These are phyloP conservation scores for Stegostoma tigrinum DNA, from an alignment of 2,113 vertebrate genomes.

Conservation along the genomic window DNA sequence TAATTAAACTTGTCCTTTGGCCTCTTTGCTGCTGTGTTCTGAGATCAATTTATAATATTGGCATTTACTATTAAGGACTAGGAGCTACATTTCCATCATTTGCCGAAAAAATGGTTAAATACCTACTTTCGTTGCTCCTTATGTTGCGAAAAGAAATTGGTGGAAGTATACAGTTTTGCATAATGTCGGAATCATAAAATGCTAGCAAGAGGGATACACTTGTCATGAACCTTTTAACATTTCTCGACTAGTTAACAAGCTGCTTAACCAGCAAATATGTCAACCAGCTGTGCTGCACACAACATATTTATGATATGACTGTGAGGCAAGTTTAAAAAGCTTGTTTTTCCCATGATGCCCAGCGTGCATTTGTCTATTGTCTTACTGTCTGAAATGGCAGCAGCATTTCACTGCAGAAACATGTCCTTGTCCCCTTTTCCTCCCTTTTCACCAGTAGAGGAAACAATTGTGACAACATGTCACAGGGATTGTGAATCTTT, in stretches of 20 bases:
- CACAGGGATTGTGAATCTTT: neutral
- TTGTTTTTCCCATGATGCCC: neutral
- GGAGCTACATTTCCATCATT: neutral
- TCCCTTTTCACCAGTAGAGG: neutral
- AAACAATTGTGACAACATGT: neutral
- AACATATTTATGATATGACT: neutral
- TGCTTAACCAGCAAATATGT: neutral
- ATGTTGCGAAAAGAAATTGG: neutral
- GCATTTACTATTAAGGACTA: conserved; percentile 50
- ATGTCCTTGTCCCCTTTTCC: neutral
- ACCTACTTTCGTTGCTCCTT: neutral
- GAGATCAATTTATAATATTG: conserved; percentile 65
- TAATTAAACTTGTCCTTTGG: conserved; percentile 83
- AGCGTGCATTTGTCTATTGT: neutral
- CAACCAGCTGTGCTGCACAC: neutral
- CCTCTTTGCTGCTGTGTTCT: conserved; percentile 80
- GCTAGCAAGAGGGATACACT: neutral
- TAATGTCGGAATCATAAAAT: neutral
- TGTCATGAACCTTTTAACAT: conserved; percentile 17
- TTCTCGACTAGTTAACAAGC: conserved; percentile 25
- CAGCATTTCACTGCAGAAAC: neutral
- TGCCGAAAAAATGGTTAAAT: neutral
- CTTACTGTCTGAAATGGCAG: neutral
- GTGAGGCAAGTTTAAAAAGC: neutral
- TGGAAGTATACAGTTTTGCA: neutral